Conservation (phyloP, 2,797 vertebrate genomes). For the Margarornis squamiger region DNA sequence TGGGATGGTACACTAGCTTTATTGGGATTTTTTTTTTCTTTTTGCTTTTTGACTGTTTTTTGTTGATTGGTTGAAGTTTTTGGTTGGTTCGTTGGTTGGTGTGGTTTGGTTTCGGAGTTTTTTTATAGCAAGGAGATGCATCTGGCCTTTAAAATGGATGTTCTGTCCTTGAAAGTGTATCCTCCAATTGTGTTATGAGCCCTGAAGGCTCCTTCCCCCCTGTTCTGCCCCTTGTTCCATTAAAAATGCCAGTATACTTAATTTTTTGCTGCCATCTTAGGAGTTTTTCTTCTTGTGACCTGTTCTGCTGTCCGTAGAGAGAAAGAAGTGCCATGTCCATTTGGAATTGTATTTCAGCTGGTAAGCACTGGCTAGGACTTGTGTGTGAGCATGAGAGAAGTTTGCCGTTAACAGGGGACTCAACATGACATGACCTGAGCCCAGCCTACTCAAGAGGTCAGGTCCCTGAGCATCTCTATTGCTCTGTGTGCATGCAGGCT, state of each 20-base stretch:
- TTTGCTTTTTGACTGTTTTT: neutral
- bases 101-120: neutral
- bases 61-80: neutral
- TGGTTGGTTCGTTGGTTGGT: neutral
- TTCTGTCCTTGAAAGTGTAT: neutral
- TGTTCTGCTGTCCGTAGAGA: accelerated
- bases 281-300: neutral
- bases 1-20: neutral
- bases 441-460: neutral
- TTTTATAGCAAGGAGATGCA: neutral
- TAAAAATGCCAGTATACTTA: neutral
- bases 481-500: neutral
- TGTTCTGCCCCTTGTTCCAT: neutral
- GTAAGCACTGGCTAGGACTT: neutral
- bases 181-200: neutral
- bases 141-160: neutral
- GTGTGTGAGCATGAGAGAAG: neutral
- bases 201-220: neutral
- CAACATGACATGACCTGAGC: neutral
- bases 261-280: neutral
- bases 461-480: neutral
- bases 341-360: neutral
- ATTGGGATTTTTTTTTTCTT: neutral
- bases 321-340: neutral
- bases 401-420: neutral